Conservation (phyloP, 1,140 invertebrate species). For the Drosophila tsacasi region DNA sequence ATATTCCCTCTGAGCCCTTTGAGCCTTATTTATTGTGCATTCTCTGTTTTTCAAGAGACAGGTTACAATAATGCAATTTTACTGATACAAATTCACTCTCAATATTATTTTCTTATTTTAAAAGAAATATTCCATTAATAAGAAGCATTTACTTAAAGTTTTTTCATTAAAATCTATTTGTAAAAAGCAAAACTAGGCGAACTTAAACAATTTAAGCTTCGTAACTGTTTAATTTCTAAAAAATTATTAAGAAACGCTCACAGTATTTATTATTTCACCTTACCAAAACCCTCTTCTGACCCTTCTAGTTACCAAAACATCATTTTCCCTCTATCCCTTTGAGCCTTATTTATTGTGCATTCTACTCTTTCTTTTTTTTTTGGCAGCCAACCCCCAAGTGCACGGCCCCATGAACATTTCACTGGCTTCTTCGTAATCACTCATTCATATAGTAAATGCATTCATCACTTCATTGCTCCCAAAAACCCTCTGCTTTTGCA, state of each 20-base stretch:
- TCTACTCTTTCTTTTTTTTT: not conserved
- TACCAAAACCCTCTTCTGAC: not conserved
- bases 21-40: too few species aligned
- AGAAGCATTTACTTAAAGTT: not conserved
- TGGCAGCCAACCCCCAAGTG: conserved; percentile 22
- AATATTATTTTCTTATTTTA: not conserved
- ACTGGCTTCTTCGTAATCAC: conserved; percentile 35
- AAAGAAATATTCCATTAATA: not conserved
- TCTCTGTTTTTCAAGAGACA: too few species aligned
- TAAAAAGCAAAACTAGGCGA: not conserved
- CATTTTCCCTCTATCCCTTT: not conserved
- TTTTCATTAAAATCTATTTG: not conserved
- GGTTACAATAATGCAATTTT: too few species aligned
- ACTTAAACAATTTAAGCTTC: not conserved
- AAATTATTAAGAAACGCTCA: not conserved
- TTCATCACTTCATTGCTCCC: conserved; percentile 52
- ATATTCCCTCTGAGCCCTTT: too few species aligned
- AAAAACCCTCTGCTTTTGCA: not conserved
- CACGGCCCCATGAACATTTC: conserved; percentile 29
- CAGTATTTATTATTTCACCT: not conserved
- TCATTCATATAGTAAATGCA: conserved; percentile 54
- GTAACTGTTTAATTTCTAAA: not conserved
- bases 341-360: conserved; percentile 24
- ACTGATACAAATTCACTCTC: not conserved
- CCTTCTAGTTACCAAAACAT: not conserved